Conservation (phyloP, 1,140 invertebrate species). For the Drosophila baimaii region DNA sequence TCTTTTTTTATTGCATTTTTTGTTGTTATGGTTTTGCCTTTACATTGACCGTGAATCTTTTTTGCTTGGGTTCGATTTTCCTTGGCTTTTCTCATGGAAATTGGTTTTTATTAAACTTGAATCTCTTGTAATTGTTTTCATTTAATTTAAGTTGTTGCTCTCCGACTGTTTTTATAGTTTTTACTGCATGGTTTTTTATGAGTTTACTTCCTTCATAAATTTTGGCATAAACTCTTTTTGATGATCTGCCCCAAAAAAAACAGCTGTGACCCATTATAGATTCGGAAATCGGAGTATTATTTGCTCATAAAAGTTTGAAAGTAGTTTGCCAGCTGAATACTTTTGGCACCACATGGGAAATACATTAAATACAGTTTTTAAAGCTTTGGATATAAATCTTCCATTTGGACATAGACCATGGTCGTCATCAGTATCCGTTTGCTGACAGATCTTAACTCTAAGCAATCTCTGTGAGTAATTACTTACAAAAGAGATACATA, state of each 20-base stretch:
- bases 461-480: not conserved
- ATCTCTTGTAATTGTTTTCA: constrained; percentile 58
- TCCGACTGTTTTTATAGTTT: not conserved
- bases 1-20: constrained; percentile 10
- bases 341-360: constrained; percentile 27
- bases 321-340: constrained; percentile 10
- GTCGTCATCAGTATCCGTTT: no score
- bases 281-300: constrained; percentile 35
- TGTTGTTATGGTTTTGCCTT: constrained; percentile 54
- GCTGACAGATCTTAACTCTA: not conserved
- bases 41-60: constrained; percentile 77
- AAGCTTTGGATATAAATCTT: not conserved
- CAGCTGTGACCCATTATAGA: constrained; percentile 25
- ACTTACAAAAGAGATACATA: not conserved
- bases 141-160: constrained; percentile 36
- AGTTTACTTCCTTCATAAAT: constrained; percentile 30
- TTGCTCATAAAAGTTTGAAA: constrained; percentile 32
- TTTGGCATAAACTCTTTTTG: constrained; percentile 21
- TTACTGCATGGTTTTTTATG: not conserved
- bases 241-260: constrained; percentile 10
- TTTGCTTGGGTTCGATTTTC: constrained; percentile 37
- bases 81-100: constrained; percentile 44
- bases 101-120: constrained; percentile 35
- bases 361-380: not conserved
- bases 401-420: not conserved